Conservation (phyloP, 2,888 invertebrate genomes). For the Mythimna lalbum region DNA sequence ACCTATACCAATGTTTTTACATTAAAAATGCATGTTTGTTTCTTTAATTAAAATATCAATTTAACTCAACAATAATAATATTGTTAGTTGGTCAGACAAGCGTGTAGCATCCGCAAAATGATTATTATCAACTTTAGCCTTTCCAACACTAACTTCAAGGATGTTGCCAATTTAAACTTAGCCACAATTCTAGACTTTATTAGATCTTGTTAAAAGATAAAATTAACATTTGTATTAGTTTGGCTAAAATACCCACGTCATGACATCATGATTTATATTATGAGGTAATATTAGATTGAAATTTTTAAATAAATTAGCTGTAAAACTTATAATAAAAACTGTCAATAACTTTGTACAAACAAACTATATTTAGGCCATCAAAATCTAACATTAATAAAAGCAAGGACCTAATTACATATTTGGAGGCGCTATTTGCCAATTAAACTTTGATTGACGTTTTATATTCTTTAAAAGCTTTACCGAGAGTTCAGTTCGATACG, state of each 20-base stretch:
- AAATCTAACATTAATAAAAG: neutral
- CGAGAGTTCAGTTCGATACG: neutral
- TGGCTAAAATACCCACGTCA: slow-evolving; percentile 40
- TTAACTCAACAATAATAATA: slow-evolving; percentile 3
- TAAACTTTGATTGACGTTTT: neutral
- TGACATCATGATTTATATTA: slow-evolving; percentile 37
- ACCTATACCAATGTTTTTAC: neutral
- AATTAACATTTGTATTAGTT: slow-evolving; percentile 55
- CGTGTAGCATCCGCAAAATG: slow-evolving; percentile 46
- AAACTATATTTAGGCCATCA: neutral
- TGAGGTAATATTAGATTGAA: neutral
- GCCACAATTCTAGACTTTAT: slow-evolving; percentile 44
- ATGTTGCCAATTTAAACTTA: slow-evolving; percentile 54
- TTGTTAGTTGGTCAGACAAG: neutral
- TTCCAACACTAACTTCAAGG: slow-evolving; percentile 54
- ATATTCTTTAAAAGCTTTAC: too few species aligned
- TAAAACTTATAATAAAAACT: neutral
- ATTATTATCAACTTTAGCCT: slow-evolving; percentile 55
- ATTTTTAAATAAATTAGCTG: neutral
- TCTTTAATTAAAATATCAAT: slow-evolving; percentile 16
- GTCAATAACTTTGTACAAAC: neutral
- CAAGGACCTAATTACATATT: neutral
- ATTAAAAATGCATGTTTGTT: neutral
- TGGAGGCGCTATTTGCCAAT: neutral
- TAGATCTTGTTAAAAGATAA: slow-evolving; percentile 54